Evolutionary conservation across 1,140 invertebrate genomes (phyloP), one percentile per base, ranked within the genome.

Genomic region (Littorina saxatilis): DNA sequence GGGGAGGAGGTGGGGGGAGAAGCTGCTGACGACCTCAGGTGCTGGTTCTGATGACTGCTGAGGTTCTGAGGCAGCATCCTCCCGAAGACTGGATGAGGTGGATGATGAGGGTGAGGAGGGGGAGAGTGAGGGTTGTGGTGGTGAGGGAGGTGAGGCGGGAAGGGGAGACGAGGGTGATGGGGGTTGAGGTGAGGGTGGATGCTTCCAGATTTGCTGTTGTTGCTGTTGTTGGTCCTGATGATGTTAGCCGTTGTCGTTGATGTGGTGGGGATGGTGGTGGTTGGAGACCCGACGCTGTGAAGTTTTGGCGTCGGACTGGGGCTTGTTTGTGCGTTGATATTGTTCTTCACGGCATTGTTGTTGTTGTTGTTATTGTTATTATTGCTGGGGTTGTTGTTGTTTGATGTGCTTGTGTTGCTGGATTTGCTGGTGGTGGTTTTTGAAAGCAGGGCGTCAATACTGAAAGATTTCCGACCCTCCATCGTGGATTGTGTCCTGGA

Each of bases 381-480:
- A 52, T 13, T 5, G 29, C 4, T 58, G 13, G 75, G 13, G 32
- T 35, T 58, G 75, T 29, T 58, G 15, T 52, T 52, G 72, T 47
- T 74, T 17, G 5, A 5, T 5, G 47, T 43, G 37, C 4, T 74
- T 37, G 5, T 74, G 52, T 29, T 58, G 75, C 20, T 61, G 52
- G 20, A 13, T 32, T 84, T 82, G 52, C 35, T 73, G 52, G 11
- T 43, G 1, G 86, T 84, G 47, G 86, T 85, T 39, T 82, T 86
- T 17, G 89, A 87, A 23, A 91, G 79, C 35, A 91, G 81, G 75
- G 90, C 89, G 79, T 91, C 90, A 20, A 91, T 91, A 74, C 88
- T 91, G 58, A 91, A 91, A 5, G 90, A 90, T 37, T 85, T 86
- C 17, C 81, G 40, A 7, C 66, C 75, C 39, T 86, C 85, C 82